Base-by-base conservation (phyloP, 2,113 vertebrate genomes). In the Paracanthobrama guichenoti region DNA sequence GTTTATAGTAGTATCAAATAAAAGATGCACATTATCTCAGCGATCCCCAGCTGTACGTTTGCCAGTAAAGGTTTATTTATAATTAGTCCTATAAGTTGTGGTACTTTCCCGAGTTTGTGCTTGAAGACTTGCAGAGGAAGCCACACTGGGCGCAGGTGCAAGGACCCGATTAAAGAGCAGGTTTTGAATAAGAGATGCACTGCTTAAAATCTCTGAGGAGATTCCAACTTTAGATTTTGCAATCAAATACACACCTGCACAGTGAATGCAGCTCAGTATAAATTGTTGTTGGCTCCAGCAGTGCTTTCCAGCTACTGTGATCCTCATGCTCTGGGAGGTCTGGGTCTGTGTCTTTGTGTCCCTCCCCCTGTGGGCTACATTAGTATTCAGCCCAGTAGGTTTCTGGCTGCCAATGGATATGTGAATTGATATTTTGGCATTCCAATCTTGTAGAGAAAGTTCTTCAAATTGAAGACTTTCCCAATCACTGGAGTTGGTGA, bases 351-450 rank as follows among this genome's bases (percentile, higher is more conserved):
- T 8, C 20, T 48, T 28, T 14, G 12, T 72, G 46, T 67, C 44
- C 26, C 10, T 83, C 31, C 55, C 48, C 53, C 55, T 78, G 22
- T 48, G 62, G 69, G 28, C 28, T 24, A 22, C 18, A 78, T 86
- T 71, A 78, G 48, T 48, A 78, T 86, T 60, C 74, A 71, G 48
- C 64, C 31, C 60, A 46, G 64, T 26, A 9, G 14, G 62, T 72
- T 35, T 72, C 74, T 26, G 20, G 16, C 67, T 77, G 77, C 35
- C 28, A 46, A 46, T 22, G 78, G 81, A 87, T 85, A 62, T 72
- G 85, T 84, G 60, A 85, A 87, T 53, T 83, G 76, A 73, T 86
- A 73, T 84, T 72, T 86, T 24, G 13, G 28, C 48, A 31, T 83
- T 79, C 26, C 75, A 74, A 50, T 74, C 69, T 69, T 31, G 24